These are phyloP conservation scores for Antheraea yamamai DNA, from an alignment of 2,888 invertebrate genomes.

Conservation along the genomic window DNA sequence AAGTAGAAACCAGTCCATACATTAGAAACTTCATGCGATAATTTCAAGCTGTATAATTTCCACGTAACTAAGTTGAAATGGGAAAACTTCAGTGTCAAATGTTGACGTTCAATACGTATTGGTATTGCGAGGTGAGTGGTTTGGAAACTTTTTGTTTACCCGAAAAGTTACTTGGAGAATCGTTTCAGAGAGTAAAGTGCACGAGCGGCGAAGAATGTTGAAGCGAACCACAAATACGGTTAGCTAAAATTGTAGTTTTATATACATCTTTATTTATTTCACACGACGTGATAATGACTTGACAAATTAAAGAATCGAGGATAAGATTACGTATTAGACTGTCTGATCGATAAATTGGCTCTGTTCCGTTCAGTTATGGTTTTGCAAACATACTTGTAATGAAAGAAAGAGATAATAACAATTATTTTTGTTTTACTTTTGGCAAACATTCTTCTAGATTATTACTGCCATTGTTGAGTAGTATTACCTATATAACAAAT, in stretches of 20 bases:
- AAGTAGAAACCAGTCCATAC: too few species aligned
- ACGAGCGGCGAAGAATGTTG: constrained; percentile 1
- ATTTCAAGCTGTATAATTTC: constrained; percentile 55
- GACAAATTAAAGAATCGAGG: background rate
- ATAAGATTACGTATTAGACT: too few species aligned
- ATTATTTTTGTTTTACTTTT: too few species aligned
- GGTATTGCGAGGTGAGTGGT: constrained; percentile 42
- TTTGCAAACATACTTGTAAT: too few species aligned
- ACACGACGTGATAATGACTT: background rate
- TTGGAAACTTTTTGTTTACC: constrained; percentile 54
- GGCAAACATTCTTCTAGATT: too few species aligned
- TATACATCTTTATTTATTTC: background rate
- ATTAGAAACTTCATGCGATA: constrained; percentile 22
- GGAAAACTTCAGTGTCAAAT: constrained; percentile 64
- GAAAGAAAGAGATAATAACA: too few species aligned
- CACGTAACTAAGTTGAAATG: constrained; percentile 66
- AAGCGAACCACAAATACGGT: background rate
- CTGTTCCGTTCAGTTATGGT: too few species aligned
- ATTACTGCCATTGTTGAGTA: too few species aligned
- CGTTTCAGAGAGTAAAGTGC: constrained; percentile 14
- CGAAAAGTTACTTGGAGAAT: constrained; percentile 29
- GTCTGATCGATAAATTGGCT: too few species aligned
- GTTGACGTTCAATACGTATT: constrained; percentile 52
- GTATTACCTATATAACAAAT: too few species aligned
- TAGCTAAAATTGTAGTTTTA: constrained; percentile 4